Base-by-base conservation (phyloP, 2,888 invertebrate genomes). In the Glyphotaelius pellucidus region DNA sequence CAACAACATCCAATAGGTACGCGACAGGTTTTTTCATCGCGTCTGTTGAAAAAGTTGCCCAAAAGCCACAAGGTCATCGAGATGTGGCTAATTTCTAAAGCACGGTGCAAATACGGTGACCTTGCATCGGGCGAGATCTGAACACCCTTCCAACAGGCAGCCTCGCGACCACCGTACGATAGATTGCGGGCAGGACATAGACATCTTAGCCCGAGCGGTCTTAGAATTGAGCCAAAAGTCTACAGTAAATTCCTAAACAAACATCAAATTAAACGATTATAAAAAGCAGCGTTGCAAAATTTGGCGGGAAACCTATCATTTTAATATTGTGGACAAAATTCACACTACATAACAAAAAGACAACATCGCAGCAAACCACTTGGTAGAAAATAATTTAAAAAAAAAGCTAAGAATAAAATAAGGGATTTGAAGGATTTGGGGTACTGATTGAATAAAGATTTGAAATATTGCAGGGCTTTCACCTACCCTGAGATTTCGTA, bases 21-120 rank as follows among this genome's bases (percentile, higher is more conserved):
- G 83, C 83, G 35, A 25, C 83, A 32, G 83, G 83, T 83, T 83
- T 83, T 83, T 83, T 83, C 83, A 35, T 25, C 19, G 42, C 19
- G 83, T 32, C 83, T 83, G 25, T 83, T 32, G 35, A 83, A 83
- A 83, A 83, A 83, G 83, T 83, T 83, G 83, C 35, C 31, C 83
- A 83, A 83, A 83, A 83, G 35, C 25, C 25, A 83, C 83, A 32
- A 83, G 83, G 83, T 38, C 83, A 32, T 32, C 83, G 83, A 83
- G 83, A 32, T 67, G 67, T 67, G 15, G 35, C 19, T 15, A 35
- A 83, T 83, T 83, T 38, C 35, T 83, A 83, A 83, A 83, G 25
- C 83, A 3, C 31, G 32, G 83, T 83, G 35, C 83, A 83, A 35
- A 83, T 83, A 25, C 35, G 32, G 83, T 83, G 83, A 83, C 83